phyloP scores from a whole-genome alignment of 2,888 invertebrate species.

The Spisula solida region DNA sequence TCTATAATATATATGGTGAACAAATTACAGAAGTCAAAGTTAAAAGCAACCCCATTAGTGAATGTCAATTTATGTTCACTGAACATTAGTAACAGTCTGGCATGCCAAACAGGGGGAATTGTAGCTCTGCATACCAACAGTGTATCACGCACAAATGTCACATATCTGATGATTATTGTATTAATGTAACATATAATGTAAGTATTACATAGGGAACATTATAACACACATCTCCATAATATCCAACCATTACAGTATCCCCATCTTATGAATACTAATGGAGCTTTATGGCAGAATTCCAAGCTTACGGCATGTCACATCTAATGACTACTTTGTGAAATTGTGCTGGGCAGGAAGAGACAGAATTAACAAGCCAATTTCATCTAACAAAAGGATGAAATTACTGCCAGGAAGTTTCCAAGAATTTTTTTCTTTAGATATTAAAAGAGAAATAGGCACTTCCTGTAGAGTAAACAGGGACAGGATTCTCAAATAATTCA shows the following conservation, averaged over 20 bases:
- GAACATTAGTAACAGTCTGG: too few relatives aligned
- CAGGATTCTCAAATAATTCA: not conserved
- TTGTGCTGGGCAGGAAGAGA: not conserved
- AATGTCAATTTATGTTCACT: too few relatives aligned
- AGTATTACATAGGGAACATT: constrained; percentile 1
- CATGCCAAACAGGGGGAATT: too few relatives aligned
- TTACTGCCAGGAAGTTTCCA: constrained; percentile 2
- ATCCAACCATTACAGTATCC: not conserved
- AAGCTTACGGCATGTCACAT: not conserved
- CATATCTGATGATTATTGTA: not conserved
- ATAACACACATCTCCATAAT: constrained; percentile 1
- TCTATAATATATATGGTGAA: too few relatives aligned
- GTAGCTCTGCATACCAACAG: too few relatives aligned
- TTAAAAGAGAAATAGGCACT: constrained; percentile 15
- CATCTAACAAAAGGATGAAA: not conserved
- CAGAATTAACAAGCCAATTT: constrained; percentile 24
- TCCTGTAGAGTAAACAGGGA: not conserved
- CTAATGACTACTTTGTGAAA: constrained; percentile 1
- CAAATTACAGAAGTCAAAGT: too few relatives aligned
- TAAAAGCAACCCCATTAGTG: too few relatives aligned
- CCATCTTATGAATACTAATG: constrained; percentile 23
- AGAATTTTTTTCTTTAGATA: not conserved
- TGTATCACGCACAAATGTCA: not conserved
- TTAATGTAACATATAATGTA: constrained; percentile 8
- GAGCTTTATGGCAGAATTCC: not conserved